Evolutionary conservation across 2,113 vertebrate species (phyloP), one percentile per base, ranked within the genome.

Genomic region (Pleuronectes platessa): DNA sequence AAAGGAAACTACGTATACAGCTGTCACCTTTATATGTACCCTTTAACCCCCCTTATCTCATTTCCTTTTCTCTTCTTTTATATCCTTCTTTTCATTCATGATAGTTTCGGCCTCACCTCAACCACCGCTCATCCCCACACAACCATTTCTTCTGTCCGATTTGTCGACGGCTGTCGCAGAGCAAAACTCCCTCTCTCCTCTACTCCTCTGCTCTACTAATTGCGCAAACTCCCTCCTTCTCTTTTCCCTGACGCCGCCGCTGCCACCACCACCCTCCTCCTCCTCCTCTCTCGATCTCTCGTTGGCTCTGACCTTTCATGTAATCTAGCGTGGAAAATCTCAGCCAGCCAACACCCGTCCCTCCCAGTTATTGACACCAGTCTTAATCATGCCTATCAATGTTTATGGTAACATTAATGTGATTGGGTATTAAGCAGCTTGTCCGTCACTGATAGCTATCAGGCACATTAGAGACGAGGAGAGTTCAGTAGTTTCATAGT

Each of bases 301-400:
- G 60, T 73, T 82, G 74, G 54, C 61, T 26, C 37, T 90, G 92
- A 93, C 90, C 90, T 93, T 95, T 92, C 14, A 70, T 86, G 74
- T 90, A 93, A 92, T 92, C 59, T 63, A 77, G 83, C 56, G 31
- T 90, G 78, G 83, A 76, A 82, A 85, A 23, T 42, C 68, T 56
- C 64, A 58, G 64, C 68, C 70, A 76, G 69, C 61, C 27, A 69
- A 73, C 81, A 80, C 60, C 78, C 53, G 17, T 73, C 68, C 51
- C 77, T 88, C 61, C 64, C 65, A 76, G 75, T 82, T 87, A 90
- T 71, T 83, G 78, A 83, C 65, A 59, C 66, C 20, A 81, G 76
- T 74, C 75, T 86, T 91, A 90, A 92, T 91, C 67, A 87, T 64
- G 71, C 26, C 31, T 26, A 87, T 88, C 83, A 90, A 7, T 79